These are phyloP conservation scores for Conopomorpha cramerella DNA, from an alignment of 1,140 invertebrate genomes.

Conservation along the genomic window DNA sequence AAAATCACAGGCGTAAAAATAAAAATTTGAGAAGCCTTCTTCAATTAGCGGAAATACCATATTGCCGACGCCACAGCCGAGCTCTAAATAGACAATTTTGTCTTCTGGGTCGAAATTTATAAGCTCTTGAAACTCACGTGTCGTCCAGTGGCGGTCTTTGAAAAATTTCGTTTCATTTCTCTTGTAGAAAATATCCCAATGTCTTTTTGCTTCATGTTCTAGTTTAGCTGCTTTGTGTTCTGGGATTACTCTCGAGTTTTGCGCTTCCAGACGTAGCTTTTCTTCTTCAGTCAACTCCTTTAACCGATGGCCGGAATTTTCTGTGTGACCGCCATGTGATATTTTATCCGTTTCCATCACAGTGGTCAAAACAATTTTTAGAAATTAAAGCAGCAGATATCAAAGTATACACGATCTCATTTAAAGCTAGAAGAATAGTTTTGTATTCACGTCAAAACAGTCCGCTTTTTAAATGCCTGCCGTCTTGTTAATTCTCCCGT, in stretches of 20 bases:
- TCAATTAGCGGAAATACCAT: constrained; percentile 92
- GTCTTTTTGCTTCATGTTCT: constrained; percentile 84
- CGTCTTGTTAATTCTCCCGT: too few species aligned
- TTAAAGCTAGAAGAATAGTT: too few species aligned
- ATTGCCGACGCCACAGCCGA: constrained; percentile 98
- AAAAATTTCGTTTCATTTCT: constrained; percentile 91
- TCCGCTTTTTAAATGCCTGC: too few species aligned
- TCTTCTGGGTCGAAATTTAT: constrained; percentile 38
- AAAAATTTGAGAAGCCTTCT: constrained; percentile 71
- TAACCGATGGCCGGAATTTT: constrained; percentile 60
- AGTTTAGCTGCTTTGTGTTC: constrained; percentile 75
- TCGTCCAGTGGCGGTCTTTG: constrained; percentile 97
- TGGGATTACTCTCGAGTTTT: constrained; percentile 73
- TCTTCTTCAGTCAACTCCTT: constrained; percentile 66
- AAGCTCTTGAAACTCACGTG: constrained; percentile 90
- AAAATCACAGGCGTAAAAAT: constrained; percentile 93
- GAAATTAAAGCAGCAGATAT: too few species aligned
- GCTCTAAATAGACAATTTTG: constrained; percentile 71
- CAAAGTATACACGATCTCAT: too few species aligned
- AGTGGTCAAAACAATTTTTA: too few species aligned
- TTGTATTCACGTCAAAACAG: too few species aligned
- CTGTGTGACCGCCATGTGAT: too few species aligned
- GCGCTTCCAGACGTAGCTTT: constrained; percentile 62
- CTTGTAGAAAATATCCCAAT: constrained; percentile 99
- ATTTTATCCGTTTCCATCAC: too few species aligned